Evolutionary conservation across 2,797 vertebrate species (phyloP).

Genomic region (Spatula versicolor): DNA sequence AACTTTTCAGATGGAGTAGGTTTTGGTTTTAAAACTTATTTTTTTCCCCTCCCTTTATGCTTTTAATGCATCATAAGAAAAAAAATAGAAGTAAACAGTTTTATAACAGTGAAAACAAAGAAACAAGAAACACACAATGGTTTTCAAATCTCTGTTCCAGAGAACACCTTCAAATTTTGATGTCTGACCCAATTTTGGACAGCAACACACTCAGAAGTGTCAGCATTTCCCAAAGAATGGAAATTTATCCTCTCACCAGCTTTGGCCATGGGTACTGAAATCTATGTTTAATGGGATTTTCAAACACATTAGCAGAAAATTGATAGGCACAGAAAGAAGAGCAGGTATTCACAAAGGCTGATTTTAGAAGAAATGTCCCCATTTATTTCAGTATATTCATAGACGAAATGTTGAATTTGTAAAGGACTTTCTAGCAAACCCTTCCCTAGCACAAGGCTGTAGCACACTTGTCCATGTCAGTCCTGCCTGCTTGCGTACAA

Average conservation of each 20-base stretch:
- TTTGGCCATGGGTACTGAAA: background rate
- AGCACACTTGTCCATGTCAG: background rate
- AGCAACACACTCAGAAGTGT: background rate
- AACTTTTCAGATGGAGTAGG: rapidly evolving
- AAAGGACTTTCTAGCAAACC: background rate
- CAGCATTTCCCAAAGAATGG: background rate
- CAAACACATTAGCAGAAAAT: background rate
- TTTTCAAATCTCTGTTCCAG: background rate
- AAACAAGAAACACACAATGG: background rate
- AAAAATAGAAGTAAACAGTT: no score
- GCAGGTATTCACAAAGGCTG: background rate
- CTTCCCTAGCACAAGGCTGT: rapidly evolving
- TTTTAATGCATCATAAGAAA: background rate
- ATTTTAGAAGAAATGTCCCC: background rate
- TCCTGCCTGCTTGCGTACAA: background rate
- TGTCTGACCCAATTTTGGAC: background rate
- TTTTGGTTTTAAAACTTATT: background rate
- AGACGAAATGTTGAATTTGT: background rate
- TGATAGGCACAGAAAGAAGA: background rate
- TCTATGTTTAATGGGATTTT: rapidly evolving
- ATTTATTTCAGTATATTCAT: background rate
- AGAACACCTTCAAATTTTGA: background rate
- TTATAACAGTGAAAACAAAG: background rate
- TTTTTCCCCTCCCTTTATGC: background rate
- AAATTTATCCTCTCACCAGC: background rate